A percentile compares a stretch with the other conserved stretches of the same genome.
Evolutionary conservation across 2,888 invertebrate genomes (phyloP).

Genomic region (Agapetus fuscipes): DNA sequence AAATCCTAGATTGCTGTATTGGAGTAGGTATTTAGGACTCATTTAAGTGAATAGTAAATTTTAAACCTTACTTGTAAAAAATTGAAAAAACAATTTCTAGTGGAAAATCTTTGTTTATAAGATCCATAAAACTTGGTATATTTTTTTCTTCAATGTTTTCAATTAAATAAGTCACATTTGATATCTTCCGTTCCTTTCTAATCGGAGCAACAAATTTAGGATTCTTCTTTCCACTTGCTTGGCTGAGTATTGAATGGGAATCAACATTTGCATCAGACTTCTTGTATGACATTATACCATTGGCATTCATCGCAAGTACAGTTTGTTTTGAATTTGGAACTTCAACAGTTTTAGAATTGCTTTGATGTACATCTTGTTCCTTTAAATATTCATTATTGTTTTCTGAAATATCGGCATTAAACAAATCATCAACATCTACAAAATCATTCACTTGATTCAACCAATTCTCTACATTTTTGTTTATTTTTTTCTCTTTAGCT

Average conservation of each 20-base stretch:
- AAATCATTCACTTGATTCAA: constrained; percentile 2
- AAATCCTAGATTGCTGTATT: too few relatives aligned
- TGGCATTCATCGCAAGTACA: constrained; percentile 1
- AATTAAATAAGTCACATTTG: constrained; percentile 22
- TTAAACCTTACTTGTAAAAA: constrained; percentile 23
- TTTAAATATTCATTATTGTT: too few relatives aligned
- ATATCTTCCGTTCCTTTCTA: constrained; percentile 32
- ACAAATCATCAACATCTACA: too few relatives aligned
- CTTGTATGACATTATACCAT: constrained; percentile 10
- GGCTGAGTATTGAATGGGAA: neutral
- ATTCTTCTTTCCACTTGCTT: constrained; percentile 23
- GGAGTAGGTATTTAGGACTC: too few relatives aligned
- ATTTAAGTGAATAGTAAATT: too few relatives aligned
- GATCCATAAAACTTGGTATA: constrained; percentile 1
- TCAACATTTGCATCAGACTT: neutral
- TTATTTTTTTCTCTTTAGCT: constrained; percentile 24
- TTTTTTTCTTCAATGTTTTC: constrained; percentile 7
- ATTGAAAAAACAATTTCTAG: constrained; percentile 20
- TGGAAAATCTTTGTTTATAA: constrained; percentile 1
- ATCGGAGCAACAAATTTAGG: constrained; percentile 32
- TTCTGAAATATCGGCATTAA: too few relatives aligned
- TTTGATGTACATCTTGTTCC: too few relatives aligned
- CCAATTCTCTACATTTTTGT: constrained; percentile 6
- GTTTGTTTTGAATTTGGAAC: constrained; percentile 2
- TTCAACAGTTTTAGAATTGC: too few relatives aligned